phyloP scores from a whole-genome alignment of 2,113 vertebrate genomes.

The Caranx ignobilis region DNA sequence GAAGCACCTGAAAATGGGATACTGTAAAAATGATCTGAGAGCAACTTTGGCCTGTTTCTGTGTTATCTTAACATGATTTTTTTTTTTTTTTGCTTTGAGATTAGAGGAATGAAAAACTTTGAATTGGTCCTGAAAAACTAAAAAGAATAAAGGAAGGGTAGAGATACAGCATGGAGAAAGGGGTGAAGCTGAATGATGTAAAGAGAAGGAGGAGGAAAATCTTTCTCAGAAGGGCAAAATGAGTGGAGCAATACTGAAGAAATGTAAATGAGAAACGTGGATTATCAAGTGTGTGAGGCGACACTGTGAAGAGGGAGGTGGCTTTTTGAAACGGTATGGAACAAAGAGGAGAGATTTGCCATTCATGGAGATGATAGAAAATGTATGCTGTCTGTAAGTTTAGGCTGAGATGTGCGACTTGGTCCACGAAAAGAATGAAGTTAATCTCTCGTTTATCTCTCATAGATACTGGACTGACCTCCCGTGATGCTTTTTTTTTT shows the following conservation, averaged over 20 bases:
- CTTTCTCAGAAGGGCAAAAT: constrained; percentile 62
- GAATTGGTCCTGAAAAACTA: constrained; percentile 74
- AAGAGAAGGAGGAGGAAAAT: constrained; percentile 42
- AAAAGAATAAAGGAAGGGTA: constrained; percentile 59
- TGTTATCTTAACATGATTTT: constrained; percentile 60
- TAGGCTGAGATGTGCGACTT: constrained; percentile 41
- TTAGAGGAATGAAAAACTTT: constrained; percentile 65
- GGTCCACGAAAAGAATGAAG: constrained; percentile 63
- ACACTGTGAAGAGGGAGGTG: constrained; percentile 42
- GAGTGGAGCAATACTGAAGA: constrained; percentile 49
- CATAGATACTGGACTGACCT: constrained; percentile 58
- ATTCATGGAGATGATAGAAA: constrained; percentile 58
- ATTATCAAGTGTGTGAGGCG: constrained; percentile 42
- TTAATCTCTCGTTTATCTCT: constrained; percentile 77
- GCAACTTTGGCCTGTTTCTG: constrained; percentile 62
- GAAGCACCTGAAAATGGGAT: constrained; percentile 84
- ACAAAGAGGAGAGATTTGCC: constrained; percentile 39
- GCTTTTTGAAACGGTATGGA: constrained; percentile 52
- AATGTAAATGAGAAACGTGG: constrained; percentile 56
- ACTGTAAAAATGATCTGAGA: constrained; percentile 67
- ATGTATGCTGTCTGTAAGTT: constrained; percentile 36
- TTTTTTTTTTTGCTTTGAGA: constrained; percentile 42
- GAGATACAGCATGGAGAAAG: constrained; percentile 52
- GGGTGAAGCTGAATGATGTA: constrained; percentile 50
- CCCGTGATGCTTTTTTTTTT: constrained; percentile 32